Evolutionary conservation across 2,113 vertebrate genomes (phyloP).

Genomic region (Dolichallabes microphthalmus): DNA sequence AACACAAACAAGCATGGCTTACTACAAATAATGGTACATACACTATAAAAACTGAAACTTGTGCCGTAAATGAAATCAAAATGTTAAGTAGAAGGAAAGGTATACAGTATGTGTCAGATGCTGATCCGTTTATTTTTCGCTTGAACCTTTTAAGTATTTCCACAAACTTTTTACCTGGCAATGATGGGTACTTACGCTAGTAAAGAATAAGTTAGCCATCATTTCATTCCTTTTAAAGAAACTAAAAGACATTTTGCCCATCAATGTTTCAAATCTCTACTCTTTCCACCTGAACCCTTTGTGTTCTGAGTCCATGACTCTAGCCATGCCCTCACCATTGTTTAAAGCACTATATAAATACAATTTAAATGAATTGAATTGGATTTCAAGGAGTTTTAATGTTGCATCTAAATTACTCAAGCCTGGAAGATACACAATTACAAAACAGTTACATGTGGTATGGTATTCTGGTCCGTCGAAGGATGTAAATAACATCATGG

Average conservation of each 20-base stretch:
- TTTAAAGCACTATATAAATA: no score
- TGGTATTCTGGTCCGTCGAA: background rate
- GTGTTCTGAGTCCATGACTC: slow-evolving; percentile 22
- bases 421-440: background rate
- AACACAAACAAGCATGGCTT: no score
- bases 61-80: no score
- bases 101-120: no score
- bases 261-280: slow-evolving; percentile 60
- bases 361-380: no score
- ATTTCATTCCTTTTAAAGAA: background rate
- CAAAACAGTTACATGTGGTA: background rate
- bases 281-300: slow-evolving; percentile 35
- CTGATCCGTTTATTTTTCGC: no score
- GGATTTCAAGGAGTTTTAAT: background rate
- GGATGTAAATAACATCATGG: background rate
- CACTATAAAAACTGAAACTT: no score
- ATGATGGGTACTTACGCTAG: no score
- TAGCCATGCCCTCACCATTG: background rate
- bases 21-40: no score
- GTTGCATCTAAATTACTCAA: slow-evolving; percentile 7
- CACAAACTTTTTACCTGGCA: no score
- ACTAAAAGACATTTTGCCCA: slow-evolving; percentile 22
- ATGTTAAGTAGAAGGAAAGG: no score
- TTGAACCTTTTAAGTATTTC: no score
- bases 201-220: slow-evolving; percentile 2